These are phyloP conservation scores for Menidia beryllina DNA, from an alignment of 2,113 vertebrate genomes.

Conservation along the genomic window DNA sequence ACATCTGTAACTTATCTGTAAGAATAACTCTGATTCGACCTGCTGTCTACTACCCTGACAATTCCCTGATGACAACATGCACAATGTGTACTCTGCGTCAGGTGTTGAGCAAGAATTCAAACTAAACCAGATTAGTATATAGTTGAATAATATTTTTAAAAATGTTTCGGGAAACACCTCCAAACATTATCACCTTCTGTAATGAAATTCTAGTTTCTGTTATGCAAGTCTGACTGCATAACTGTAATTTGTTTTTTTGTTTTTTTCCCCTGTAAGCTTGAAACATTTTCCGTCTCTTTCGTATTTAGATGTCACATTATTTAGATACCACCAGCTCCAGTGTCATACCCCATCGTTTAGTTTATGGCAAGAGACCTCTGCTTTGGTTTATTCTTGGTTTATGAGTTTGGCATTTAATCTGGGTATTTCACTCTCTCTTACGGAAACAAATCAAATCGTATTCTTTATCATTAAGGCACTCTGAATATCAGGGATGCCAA, in stretches of 20 bases:
- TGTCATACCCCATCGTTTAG: constrained; percentile 13
- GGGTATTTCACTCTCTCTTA: constrained; percentile 4
- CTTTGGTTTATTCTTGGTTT: constrained; percentile 62
- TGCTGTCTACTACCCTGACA: no score
- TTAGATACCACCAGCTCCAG: constrained; percentile 11
- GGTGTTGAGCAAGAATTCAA: neutral
- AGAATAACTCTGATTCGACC: no score
- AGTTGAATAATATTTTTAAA: constrained; percentile 8
- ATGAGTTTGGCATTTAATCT: constrained; percentile 50
- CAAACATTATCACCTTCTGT: neutral
- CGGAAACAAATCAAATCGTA: neutral
- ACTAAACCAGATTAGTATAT: neutral
- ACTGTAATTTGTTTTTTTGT: neutral
- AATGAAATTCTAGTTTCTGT: neutral
- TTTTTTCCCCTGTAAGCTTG: neutral
- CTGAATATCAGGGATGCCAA: neutral
- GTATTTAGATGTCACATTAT: constrained; percentile 37
- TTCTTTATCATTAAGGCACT: neutral
- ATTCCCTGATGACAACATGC: no score
- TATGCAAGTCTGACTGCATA: neutral
- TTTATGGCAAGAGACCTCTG: constrained; percentile 34
- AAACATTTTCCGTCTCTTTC: constrained; percentile 13
- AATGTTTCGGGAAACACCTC: neutral
- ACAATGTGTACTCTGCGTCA: no score
- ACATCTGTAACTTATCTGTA: no score